Evolutionary conservation across 1,140 invertebrate genomes (phyloP), one percentile per base, ranked within the genome.

Genomic region (Drosophila lowei): DNA sequence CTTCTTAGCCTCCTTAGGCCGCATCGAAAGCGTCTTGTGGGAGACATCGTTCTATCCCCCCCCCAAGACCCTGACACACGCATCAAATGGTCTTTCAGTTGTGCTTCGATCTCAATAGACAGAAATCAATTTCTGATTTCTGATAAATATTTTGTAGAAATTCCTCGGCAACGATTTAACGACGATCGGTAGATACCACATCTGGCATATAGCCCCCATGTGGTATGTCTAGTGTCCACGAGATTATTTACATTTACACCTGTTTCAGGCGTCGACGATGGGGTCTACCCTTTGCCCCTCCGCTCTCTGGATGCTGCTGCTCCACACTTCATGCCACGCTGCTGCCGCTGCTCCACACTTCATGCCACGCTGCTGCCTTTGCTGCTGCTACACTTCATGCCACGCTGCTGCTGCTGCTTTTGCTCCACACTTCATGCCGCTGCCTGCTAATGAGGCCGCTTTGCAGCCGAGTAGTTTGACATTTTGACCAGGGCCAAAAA

Each of bases 211-310:
- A 13, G 18, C 18, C 79, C 79, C 53, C 80, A 79, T 83, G 79
- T 47, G 76, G 76, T 6, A 79, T 59, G 56, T 58, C 34, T 66
- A 71, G 78, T 63, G 61, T 85, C 80, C 72, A 52, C 73, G 46
- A 86, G 77, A 85, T 85, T 85, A 85, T 85, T 85, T 80, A 85
- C 80, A 86, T 85, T 85, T 86, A 85, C 80, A 85, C 80, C 80
- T 85, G 80, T 49, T 48, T 13, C 59, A 59, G 71, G 48, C 49
- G 54, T 67, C 71, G 50, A 43, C 68, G 56, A 57, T 50, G 43
- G 30, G 11, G 30, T 34, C 30, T 11, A n/a, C n/a, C 30, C 30
- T 9, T 3, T 13, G 4, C 11, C 34, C 11, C 34, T 38, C 11
- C 11, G 3, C 34, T 38, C 34, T 38, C 11, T 38, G 34, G n/a